Base-by-base conservation (phyloP, 2,113 vertebrate species). In the Corapipo altera region DNA sequence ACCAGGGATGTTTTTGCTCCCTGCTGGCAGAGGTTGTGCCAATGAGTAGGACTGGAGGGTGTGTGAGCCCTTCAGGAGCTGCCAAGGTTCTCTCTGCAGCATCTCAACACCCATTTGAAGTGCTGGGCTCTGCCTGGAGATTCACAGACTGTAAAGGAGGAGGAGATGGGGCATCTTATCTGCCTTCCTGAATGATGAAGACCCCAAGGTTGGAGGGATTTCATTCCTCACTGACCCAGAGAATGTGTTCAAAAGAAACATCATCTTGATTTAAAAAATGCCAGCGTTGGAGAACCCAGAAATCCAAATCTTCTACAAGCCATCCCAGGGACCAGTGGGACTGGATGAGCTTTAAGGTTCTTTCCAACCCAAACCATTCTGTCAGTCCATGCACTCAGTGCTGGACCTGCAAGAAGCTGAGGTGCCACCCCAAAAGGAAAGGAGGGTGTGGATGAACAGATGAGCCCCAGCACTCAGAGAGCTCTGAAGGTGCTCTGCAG, bases 221-320 rank as follows among this genome's bases (percentile, higher is more conserved):
- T n/a, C 11, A 66, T 48, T 71, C 37, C 30, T 48, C 33, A 77
- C 30, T 3, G 7, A 81, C 35, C n/a, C 41, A 82, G 52, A 67
- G 32, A 49, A 9, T 4, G 3, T 10, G 17, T 0, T 21, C 23
- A 7, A n/a, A 74, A 80, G 41, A 61, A 8, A 17, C 0, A 3
- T 46, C 22, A 71, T 39, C 26, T 37, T 62, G 52, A 21, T 61
- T 71, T 41, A 1, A 46, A 27, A 49, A 26, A 35, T 39, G 21
- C 15, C 23, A 35, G 33, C 26, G 17, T 21, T 62, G 69, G 43
- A 37, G 48, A 52, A 70, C 18, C 15, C 28, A 23, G 71, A 46
- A 35, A 41, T 3, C 28, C 70, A 37, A 4, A 37, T 4, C 9
- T 58, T 46, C 11, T 30, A 20, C 70, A 52, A 65, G 19, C 16